These are phyloP conservation scores for Heterodera schachtii DNA, from an alignment of 1,140 invertebrate species.

Conservation along the genomic window DNA sequence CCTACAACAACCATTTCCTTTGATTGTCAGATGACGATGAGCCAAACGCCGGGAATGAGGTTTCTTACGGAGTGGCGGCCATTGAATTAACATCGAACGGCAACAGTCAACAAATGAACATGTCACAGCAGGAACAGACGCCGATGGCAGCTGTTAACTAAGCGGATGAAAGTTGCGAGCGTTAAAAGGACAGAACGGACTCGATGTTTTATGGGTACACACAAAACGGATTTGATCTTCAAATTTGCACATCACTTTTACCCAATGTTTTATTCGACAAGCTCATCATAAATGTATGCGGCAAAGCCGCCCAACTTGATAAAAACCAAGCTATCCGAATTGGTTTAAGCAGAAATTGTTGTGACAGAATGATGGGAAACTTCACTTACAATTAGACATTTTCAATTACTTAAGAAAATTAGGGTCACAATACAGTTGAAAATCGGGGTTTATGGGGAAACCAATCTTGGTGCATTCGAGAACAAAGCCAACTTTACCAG, in stretches of 20 bases:
- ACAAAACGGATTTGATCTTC: background rate
- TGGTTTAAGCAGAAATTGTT: too few species aligned
- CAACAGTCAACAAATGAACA: background rate
- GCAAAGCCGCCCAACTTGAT: background rate
- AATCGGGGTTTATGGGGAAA: too few species aligned
- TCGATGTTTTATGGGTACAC: background rate
- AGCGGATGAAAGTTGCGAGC: background rate
- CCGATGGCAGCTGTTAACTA: background rate
- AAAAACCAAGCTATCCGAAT: too few species aligned
- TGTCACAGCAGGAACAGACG: background rate
- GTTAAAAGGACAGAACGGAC: background rate
- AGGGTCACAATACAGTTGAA: too few species aligned
- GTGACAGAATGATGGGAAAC: too few species aligned
- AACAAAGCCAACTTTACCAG: too few species aligned
- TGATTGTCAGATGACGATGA: background rate
- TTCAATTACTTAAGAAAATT: too few species aligned
- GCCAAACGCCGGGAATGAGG: background rate
- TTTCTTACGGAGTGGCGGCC: background rate
- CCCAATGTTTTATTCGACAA: slow-evolving; percentile 1
- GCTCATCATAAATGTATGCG: slow-evolving; percentile 14
- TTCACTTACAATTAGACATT: too few species aligned
- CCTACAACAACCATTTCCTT: too few species aligned
- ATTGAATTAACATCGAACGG: slow-evolving; percentile 4
- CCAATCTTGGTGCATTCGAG: too few species aligned
- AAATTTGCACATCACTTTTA: background rate